Percentiles rank a stretch among this genome's conserved stretches.
These are phyloP conservation scores for Subanguina moxae DNA, from an alignment of 1,140 invertebrate genomes.

Conservation along the genomic window DNA sequence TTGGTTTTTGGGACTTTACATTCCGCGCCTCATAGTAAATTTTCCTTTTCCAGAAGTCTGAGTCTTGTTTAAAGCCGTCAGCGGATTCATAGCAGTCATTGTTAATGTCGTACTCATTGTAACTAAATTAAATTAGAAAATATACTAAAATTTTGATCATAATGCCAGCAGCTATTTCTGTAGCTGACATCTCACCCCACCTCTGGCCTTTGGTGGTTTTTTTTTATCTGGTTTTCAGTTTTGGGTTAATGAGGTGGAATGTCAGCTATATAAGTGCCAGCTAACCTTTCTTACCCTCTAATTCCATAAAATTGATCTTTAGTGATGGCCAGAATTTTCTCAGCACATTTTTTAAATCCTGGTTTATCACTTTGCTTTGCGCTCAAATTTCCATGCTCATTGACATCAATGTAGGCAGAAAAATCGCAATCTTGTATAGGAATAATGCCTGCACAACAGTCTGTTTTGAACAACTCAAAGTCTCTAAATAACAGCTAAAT, in stretches of 20 bases:
- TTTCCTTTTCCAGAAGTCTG: neutral
- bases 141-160: too few species aligned
- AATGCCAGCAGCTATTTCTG: too few species aligned
- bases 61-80: slow-evolving; percentile 16
- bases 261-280: too few species aligned
- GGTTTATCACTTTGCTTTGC: neutral
- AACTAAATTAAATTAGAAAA: slow-evolving; percentile 1
- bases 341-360: neutral
- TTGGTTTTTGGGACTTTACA: slow-evolving; percentile 61
- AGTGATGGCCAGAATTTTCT: neutral
- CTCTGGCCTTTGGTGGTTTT: too few species aligned
- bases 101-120: slow-evolving; percentile 8
- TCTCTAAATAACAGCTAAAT: too few species aligned
- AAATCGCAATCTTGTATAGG: slow-evolving; percentile 41
- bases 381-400: slow-evolving; percentile 13
- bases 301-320: neutral
- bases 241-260: too few species aligned
- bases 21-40: slow-evolving; percentile 20
- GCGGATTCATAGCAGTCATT: slow-evolving; percentile 7
- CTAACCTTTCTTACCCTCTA: neutral
- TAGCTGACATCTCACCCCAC: too few species aligned
- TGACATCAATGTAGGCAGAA: slow-evolving; percentile 39
- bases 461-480: slow-evolving; percentile 5
- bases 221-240: too few species aligned
- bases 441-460: slow-evolving; percentile 20